phyloP scores from a whole-genome alignment of 1,140 invertebrate genomes.

The Marisa cornuarietis region DNA sequence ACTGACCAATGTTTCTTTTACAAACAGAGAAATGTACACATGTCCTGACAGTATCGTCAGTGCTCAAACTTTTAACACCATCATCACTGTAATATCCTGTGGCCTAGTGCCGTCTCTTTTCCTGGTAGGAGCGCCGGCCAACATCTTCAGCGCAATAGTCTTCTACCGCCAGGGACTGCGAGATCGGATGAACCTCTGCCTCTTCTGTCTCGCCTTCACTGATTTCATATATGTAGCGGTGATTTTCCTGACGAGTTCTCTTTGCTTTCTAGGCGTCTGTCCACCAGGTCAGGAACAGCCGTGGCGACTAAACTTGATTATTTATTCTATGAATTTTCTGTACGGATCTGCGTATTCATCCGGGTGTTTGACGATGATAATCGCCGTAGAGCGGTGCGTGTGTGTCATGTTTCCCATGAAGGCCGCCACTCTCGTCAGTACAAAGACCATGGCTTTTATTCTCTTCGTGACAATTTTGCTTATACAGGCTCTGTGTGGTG shows the following conservation, averaged over 20 bases:
- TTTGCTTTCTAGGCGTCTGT: background rate
- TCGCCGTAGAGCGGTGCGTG: slow-evolving; percentile 12
- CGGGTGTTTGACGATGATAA: slow-evolving; percentile 8
- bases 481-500: background rate
- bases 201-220: slow-evolving; percentile 7
- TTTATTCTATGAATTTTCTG: background rate
- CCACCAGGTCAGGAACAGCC: background rate
- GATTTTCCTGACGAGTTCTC: background rate
- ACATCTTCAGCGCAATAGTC: slow-evolving; percentile 7
- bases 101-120: background rate
- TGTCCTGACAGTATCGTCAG: no score
- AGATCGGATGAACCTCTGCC: slow-evolving; percentile 16
- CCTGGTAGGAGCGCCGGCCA: background rate
- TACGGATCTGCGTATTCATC: slow-evolving; percentile 4
- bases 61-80: no score
- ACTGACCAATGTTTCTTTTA: no score
- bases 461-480: background rate
- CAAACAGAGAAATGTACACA: no score
- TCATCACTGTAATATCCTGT: background rate
- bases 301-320: background rate
- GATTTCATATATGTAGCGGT: background rate
- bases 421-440: slow-evolving; percentile 3
- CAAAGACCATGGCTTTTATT: background rate
- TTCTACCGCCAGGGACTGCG: slow-evolving; percentile 5
- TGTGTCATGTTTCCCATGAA: slow-evolving; percentile 12